Evolutionary conservation across 1,140 invertebrate genomes (phyloP).

Genomic region (Heliothis virescens): DNA sequence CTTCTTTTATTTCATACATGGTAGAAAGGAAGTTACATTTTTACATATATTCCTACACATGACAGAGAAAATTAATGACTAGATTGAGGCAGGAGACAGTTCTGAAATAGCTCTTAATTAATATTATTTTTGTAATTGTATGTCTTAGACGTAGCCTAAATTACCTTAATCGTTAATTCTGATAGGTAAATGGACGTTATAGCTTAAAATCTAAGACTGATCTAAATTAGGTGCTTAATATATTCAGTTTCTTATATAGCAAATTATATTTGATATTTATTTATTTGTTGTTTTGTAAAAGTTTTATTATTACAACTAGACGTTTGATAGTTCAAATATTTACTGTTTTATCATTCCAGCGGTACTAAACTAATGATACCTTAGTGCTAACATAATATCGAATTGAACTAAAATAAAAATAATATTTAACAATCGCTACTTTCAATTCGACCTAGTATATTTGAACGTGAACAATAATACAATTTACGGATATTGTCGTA

Average conservation of each 20-base stretch:
- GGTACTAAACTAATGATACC: slow-evolving; percentile 32
- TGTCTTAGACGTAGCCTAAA: slow-evolving; percentile 39
- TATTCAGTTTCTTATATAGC: slow-evolving; percentile 44
- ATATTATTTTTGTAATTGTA: slow-evolving; percentile 20
- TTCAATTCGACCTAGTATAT: too few relatives aligned
- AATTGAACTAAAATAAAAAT: background rate
- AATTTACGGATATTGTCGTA: too few relatives aligned
- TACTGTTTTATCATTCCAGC: slow-evolving; percentile 52
- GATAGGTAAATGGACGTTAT: slow-evolving; percentile 34
- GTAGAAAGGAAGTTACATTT: slow-evolving; percentile 41
- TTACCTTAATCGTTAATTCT: slow-evolving; percentile 29
- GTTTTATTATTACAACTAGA: slow-evolving; percentile 2
- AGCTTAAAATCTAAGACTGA: slow-evolving; percentile 67
- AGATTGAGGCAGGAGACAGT: background rate
- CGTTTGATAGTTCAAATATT: slow-evolving; percentile 21
- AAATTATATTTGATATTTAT: slow-evolving; percentile 16
- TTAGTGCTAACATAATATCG: background rate
- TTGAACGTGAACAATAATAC: too few relatives aligned
- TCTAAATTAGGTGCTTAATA: slow-evolving; percentile 63
- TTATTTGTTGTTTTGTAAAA: slow-evolving; percentile 44
- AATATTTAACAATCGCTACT: background rate
- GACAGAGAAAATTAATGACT: slow-evolving; percentile 8
- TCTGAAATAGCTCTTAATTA: slow-evolving; percentile 16
- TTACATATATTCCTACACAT: background rate
- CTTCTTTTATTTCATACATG: slow-evolving; percentile 39